Percentiles rank a stretch among this genome's conserved stretches.
These are phyloP conservation scores for Cathartes aura DNA, from an alignment of 2,113 vertebrate genomes.

Conservation along the genomic window DNA sequence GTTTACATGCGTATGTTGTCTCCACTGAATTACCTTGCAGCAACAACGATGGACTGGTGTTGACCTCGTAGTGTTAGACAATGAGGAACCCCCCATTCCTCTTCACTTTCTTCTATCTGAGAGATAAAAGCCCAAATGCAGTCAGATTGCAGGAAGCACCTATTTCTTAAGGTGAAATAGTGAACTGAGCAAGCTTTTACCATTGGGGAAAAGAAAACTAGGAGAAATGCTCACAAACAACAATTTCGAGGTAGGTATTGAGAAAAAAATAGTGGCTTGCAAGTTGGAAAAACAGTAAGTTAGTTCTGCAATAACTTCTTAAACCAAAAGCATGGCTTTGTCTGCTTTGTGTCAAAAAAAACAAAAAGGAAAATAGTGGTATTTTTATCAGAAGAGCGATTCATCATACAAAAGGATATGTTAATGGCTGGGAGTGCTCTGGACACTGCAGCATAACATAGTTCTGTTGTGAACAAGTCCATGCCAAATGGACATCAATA, in stretches of 20 bases:
- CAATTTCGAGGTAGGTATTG: neutral
- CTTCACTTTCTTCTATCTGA: conserved; percentile 94
- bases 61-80: conserved; percentile 91
- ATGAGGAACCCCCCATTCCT: conserved; percentile 95
- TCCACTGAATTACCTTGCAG: conserved; percentile 85
- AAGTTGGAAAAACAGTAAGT: neutral
- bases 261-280: neutral
- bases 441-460: neutral
- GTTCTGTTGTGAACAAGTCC: neutral
- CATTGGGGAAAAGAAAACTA: neutral
- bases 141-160: neutral
- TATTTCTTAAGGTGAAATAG: neutral
- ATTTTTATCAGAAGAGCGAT: neutral
- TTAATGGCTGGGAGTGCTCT: neutral
- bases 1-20: neutral
- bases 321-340: neutral
- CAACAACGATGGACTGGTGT: conserved; percentile 91
- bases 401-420: neutral
- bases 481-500: neutral
- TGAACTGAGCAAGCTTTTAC: neutral
- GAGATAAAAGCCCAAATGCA: conserved; percentile 6
- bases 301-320: neutral
- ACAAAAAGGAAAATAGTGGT: neutral
- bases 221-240: neutral
- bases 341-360: neutral